phyloP scores from a whole-genome alignment of 2,888 invertebrate genomes.

The Hymenopus coronatus region DNA sequence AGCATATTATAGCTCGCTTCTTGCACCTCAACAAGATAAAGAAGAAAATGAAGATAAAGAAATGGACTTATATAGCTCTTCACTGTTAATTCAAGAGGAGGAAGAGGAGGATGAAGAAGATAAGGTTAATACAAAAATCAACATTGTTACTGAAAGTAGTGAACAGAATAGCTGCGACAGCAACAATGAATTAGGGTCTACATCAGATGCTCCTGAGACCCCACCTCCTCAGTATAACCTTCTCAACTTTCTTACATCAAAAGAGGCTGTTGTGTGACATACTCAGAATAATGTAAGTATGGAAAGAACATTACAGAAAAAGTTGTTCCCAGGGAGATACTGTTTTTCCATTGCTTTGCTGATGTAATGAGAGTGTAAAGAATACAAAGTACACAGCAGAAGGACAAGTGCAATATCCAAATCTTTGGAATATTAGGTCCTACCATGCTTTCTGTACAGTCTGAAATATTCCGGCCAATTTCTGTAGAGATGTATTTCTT shows the following conservation, averaged over 20 bases:
- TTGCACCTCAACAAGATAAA: slow-evolving; percentile 37
- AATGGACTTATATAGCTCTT: neutral
- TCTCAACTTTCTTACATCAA: neutral
- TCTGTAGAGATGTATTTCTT: neutral
- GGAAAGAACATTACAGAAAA: neutral
- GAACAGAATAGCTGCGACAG: neutral
- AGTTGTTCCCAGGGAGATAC: neutral
- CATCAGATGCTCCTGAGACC: neutral
- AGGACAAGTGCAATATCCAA: neutral
- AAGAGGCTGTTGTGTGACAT: slow-evolving; percentile 1
- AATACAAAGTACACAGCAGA: neutral
- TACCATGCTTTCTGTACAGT: neutral
- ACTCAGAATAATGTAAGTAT: neutral
- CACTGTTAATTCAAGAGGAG: neutral
- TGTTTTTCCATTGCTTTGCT: neutral
- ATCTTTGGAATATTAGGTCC: neutral
- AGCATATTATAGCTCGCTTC: slow-evolving; percentile 46
- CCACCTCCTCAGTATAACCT: neutral
- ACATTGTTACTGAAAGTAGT: neutral
- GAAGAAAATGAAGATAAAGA: neutral
- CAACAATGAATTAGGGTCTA: neutral
- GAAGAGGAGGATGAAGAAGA: neutral
- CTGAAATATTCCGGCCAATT: neutral
- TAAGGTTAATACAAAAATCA: neutral
- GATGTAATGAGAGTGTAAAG: neutral